A percentile compares a stretch with the other conserved stretches of the same genome.
Evolutionary conservation across 2,888 invertebrate species (phyloP).

Genomic region (Anaspis maculata): DNA sequence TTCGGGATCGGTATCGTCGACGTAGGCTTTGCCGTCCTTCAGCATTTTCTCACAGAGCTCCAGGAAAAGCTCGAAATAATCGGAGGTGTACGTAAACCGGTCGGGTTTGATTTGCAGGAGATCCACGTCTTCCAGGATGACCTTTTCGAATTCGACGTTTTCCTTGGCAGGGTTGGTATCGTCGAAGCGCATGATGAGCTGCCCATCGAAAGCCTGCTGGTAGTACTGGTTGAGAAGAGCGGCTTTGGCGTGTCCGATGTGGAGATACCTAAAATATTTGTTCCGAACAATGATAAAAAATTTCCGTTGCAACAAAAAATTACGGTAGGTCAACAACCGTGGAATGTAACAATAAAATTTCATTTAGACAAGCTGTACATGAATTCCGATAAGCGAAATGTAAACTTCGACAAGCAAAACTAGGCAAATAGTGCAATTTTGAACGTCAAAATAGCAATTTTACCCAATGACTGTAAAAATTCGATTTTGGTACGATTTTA

Average conservation of each 20-base stretch:
- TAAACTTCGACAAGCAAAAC: too few relatives aligned
- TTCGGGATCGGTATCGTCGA: conserved; percentile 92
- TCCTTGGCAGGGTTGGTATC: conserved; percentile 99
- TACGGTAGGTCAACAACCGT: too few relatives aligned
- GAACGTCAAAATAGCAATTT: too few relatives aligned
- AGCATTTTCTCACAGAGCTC: conserved; percentile 81
- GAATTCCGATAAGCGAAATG: too few relatives aligned
- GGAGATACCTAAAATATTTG: conserved; percentile 67
- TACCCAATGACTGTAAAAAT: too few relatives aligned
- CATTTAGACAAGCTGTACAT: too few relatives aligned
- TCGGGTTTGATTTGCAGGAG: conserved; percentile 90
- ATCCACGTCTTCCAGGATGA: conserved; percentile 88
- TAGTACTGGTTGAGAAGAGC: conserved; percentile 97
- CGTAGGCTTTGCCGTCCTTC: conserved; percentile 85
- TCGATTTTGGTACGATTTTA: too few relatives aligned
- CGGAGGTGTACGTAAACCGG: conserved; percentile 88
- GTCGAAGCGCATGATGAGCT: conserved; percentile 96
- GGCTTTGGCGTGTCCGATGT: conserved; percentile 99
- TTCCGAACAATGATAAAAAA: too few relatives aligned
- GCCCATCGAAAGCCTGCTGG: conserved; percentile 84
- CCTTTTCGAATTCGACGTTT: conserved; percentile 93
- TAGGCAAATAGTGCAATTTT: too few relatives aligned
- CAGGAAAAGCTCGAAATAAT: conserved; percentile 91
- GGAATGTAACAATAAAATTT: too few relatives aligned
- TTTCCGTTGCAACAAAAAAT: too few relatives aligned